These are phyloP conservation scores for Chionoecetes opilio DNA, from an alignment of 1,140 invertebrate species.

Conservation along the genomic window DNA sequence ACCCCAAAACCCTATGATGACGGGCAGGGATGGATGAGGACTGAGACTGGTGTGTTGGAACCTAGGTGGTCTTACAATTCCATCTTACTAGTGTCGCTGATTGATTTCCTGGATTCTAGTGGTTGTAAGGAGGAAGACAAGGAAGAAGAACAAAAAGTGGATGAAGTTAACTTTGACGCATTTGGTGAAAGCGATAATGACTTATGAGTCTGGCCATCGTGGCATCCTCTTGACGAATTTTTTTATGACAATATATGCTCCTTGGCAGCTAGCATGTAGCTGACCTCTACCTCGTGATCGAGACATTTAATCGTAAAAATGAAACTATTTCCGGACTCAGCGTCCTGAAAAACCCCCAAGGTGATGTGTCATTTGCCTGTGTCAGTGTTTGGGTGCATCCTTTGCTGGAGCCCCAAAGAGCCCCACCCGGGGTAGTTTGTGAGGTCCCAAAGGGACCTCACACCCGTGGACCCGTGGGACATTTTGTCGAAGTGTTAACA, in stretches of 20 bases:
- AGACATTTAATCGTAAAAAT: constrained; percentile 38
- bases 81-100: constrained; percentile 28
- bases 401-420: not conserved
- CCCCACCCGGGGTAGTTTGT: not conserved
- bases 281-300: not conserved
- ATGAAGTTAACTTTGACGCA: constrained; percentile 49
- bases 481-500: constrained; percentile 39
- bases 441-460: too few relatives aligned
- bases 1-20: constrained; percentile 54
- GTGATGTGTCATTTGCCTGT: constrained; percentile 6
- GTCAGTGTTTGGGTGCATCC: not conserved
- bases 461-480: too few relatives aligned
- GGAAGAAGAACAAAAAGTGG: constrained; percentile 28
- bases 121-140: not conserved
- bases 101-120: constrained; percentile 42
- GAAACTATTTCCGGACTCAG: constrained; percentile 29
- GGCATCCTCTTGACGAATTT: not conserved
- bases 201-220: constrained; percentile 14
- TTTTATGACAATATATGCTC: not conserved
- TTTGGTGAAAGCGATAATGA: constrained; percentile 25
- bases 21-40: constrained; percentile 56
- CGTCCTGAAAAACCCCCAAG: not conserved
- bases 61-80: constrained; percentile 32
- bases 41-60: constrained; percentile 55
- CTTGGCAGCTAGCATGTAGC: not conserved